Percentiles rank a stretch among this genome's conserved stretches.
Evolutionary conservation across 2,113 vertebrate species (phyloP).

Genomic region (Microtus pennsylvanicus): DNA sequence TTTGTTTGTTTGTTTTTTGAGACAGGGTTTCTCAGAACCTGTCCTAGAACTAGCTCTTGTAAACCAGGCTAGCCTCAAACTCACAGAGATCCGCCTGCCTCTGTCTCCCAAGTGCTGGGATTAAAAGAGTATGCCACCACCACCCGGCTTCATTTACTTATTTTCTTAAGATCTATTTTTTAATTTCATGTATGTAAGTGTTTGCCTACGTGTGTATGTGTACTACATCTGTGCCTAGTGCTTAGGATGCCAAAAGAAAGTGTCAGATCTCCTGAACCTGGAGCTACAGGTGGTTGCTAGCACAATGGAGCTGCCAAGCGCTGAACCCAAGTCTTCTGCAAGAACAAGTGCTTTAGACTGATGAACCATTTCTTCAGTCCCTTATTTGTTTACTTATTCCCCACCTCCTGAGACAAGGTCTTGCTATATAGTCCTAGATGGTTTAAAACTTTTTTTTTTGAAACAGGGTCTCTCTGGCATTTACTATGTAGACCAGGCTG

Average conservation of each 20-base stretch:
- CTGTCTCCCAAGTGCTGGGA: too few species aligned
- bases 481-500: neutral
- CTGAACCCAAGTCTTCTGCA: neutral
- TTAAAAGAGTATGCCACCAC: too few species aligned
- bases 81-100: too few species aligned
- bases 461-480: too few species aligned
- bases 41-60: too few species aligned
- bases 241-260: neutral
- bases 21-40: too few species aligned
- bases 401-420: too few species aligned
- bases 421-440: neutral
- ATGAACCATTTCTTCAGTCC: neutral
- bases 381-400: neutral
- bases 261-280: neutral
- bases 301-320: neutral
- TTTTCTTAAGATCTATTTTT: neutral
- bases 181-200: neutral
- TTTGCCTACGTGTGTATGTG: neutral
- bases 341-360: neutral
- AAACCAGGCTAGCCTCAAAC: too few species aligned
- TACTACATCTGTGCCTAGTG: neutral
- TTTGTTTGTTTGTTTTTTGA: too few species aligned
- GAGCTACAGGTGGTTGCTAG: neutral
- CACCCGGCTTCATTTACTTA: neutral
- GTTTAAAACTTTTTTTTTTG: neutral